These are phyloP conservation scores for Gastracanthus pulcherrimus DNA, from an alignment of 2,888 invertebrate species.

Conservation along the genomic window DNA sequence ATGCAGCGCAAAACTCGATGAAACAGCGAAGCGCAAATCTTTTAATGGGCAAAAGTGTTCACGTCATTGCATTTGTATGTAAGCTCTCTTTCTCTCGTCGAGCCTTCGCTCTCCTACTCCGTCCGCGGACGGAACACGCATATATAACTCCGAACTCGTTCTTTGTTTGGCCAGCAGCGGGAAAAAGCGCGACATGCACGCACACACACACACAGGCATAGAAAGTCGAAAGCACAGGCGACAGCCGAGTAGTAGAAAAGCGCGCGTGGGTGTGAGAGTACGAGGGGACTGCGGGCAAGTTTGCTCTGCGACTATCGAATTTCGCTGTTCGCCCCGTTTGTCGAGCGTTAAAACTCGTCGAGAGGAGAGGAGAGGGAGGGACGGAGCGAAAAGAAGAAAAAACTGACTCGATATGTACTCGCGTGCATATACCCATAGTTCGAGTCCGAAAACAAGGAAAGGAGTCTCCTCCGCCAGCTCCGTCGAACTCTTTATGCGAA, in stretches of 20 bases:
- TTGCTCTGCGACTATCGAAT: conserved; percentile 68
- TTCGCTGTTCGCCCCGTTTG: too few species aligned
- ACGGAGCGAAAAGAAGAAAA: not conserved
- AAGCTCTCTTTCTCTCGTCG: not conserved
- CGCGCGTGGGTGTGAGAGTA: too few species aligned
- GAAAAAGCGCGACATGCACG: not conserved
- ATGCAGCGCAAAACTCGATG: not conserved
- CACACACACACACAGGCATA: too few species aligned
- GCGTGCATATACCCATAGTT: too few species aligned
- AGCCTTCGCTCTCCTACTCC: not conserved
- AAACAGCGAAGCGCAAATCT: conserved; percentile 36
- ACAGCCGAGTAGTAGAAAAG: too few species aligned
- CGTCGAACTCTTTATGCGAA: conserved; percentile 52
- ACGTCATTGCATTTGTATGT: conserved; percentile 22
- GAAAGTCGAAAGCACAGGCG: not conserved
- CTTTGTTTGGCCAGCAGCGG: conserved; percentile 12
- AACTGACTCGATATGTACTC: not conserved
- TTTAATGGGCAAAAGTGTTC: conserved; percentile 28
- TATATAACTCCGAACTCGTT: too few species aligned
- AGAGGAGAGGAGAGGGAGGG: conserved; percentile 4
- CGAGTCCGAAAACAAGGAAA: conserved; percentile 39
- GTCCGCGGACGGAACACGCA: not conserved
- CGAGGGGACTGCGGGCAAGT: too few species aligned
- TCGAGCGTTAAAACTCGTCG: conserved; percentile 55
- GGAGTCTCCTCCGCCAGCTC: too few species aligned